A percentile compares a stretch with the other conserved stretches of the same genome.
Conservation (phyloP, 2,888 invertebrate species). For the Phymatocera aterrima region DNA sequence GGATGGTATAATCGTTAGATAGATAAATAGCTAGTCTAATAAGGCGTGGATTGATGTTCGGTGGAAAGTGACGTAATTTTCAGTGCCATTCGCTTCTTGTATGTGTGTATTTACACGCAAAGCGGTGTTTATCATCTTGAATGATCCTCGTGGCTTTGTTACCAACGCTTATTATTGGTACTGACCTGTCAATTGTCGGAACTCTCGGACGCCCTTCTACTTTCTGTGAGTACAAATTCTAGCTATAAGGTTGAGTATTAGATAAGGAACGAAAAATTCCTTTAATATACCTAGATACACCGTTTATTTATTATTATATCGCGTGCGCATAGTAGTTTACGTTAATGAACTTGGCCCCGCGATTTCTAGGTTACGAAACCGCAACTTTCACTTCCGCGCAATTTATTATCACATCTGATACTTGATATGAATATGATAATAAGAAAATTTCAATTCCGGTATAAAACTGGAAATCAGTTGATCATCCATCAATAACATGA, state of each 20-base stretch:
- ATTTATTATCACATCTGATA: neutral
- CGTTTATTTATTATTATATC: neutral
- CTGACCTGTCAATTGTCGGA: too few relatives aligned
- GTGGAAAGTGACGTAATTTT: slow-evolving; percentile 16
- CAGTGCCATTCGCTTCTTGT: too few relatives aligned
- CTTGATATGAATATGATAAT: neutral
- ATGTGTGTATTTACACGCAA: too few relatives aligned
- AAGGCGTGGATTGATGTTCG: neutral
- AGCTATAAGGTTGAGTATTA: too few relatives aligned
- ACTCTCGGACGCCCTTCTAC: neutral
- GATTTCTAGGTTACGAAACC: slow-evolving; percentile 29
- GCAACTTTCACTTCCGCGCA: neutral
- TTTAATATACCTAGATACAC: too few relatives aligned
- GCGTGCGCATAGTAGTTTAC: neutral
- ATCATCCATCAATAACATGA: neutral
- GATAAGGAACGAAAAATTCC: too few relatives aligned
- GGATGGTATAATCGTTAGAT: too few relatives aligned
- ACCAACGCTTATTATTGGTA: too few relatives aligned
- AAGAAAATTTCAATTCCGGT: neutral
- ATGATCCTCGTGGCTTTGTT: too few relatives aligned
- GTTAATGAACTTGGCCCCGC: slow-evolving; percentile 38
- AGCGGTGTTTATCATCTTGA: too few relatives aligned
- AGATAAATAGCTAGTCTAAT: neutral
- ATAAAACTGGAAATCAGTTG: neutral
- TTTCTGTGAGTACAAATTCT: neutral